These are phyloP conservation scores for Varanus komodoensis DNA, from an alignment of 2,113 vertebrate genomes.

Conservation along the genomic window DNA sequence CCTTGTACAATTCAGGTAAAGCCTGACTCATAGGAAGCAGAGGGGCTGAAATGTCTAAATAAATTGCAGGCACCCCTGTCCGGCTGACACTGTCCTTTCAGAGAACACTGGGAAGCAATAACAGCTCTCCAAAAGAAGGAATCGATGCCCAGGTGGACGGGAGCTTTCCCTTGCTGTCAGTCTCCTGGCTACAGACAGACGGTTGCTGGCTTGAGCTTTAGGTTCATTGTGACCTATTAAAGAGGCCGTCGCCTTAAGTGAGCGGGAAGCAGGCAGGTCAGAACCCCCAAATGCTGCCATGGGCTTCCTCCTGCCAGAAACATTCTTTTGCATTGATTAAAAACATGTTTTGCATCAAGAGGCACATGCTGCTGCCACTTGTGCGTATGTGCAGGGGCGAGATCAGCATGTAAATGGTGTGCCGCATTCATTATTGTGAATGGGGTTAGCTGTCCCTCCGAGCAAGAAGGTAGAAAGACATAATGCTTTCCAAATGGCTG, in stretches of 20 bases:
- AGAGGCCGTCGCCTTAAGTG: background rate
- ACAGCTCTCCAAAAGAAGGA: background rate
- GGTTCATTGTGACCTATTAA: background rate
- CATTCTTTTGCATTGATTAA: conserved; percentile 1
- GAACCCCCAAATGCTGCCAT: rapidly evolving
- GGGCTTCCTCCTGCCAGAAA: background rate
- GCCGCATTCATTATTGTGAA: background rate
- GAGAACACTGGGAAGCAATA: background rate
- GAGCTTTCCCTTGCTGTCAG: rapidly evolving
- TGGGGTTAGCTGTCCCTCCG: background rate
- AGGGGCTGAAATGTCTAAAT: background rate
- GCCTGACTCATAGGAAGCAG: background rate
- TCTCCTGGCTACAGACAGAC: background rate
- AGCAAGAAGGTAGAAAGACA: background rate
- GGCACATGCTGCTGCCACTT: background rate
- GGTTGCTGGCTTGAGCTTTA: background rate
- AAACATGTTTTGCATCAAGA: background rate
- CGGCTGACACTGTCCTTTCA: background rate
- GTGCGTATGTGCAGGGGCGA: background rate
- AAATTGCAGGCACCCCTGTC: background rate
- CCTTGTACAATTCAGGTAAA: too few species aligned
- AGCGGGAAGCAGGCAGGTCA: background rate
- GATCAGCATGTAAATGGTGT: background rate
- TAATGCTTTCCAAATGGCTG: conserved; percentile 29
- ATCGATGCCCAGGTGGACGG: background rate